phyloP scores from a whole-genome alignment of 2,113 vertebrate genomes.

The Clarias macrocephalus region DNA sequence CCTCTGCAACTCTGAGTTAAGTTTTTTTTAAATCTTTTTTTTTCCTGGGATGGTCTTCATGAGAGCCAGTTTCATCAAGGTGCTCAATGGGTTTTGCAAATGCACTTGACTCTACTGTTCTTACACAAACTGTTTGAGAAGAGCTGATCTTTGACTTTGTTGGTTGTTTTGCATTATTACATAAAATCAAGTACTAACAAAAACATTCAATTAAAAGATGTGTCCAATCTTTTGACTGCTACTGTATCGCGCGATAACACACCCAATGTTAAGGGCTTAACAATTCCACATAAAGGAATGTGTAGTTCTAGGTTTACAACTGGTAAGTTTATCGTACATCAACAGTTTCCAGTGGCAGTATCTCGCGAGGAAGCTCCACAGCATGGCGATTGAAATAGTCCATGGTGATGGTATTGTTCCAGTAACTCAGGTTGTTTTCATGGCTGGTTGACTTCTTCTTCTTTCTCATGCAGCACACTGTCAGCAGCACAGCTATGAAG shows the following conservation, averaged over 20 bases:
- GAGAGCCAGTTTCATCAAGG: too few species aligned
- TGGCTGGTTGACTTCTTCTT: constrained; percentile 93
- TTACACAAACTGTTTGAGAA: too few species aligned
- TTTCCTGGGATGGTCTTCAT: too few species aligned
- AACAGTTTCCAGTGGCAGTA: constrained; percentile 90
- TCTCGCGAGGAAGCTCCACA: constrained; percentile 92
- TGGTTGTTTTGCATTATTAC: too few species aligned
- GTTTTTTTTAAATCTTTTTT: too few species aligned
- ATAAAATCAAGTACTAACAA: too few species aligned
- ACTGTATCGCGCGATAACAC: background rate
- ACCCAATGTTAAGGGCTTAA: background rate
- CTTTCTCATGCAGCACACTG: constrained; percentile 93
- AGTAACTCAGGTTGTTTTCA: constrained; percentile 97
- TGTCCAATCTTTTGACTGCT: too few species aligned
- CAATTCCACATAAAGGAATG: background rate
- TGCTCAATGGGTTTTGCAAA: too few species aligned
- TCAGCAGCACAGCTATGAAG: constrained; percentile 87
- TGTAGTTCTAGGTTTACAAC: constrained; percentile 11
- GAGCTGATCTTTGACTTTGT: too few species aligned
- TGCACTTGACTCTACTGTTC: too few species aligned
- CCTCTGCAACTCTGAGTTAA: too few species aligned
- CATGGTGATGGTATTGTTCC: constrained; percentile 99
- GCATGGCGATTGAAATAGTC: constrained; percentile 98
- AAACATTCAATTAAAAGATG: too few species aligned
- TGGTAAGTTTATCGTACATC: constrained; percentile 76